A percentile compares a stretch with the other conserved stretches of the same genome.
These are phyloP conservation scores for Masticophis lateralis DNA, from an alignment of 2,797 vertebrate genomes.

Conservation along the genomic window DNA sequence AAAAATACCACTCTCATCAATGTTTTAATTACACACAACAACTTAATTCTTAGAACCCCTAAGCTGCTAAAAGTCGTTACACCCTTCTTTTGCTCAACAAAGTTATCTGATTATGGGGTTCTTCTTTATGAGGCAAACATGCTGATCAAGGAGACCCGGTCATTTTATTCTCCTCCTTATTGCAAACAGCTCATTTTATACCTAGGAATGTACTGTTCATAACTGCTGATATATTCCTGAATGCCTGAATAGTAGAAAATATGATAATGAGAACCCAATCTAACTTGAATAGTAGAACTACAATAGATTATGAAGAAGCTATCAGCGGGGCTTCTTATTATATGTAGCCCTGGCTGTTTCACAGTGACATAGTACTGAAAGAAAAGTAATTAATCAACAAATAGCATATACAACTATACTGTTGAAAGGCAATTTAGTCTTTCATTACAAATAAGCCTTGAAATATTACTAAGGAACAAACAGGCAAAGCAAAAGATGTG, in stretches of 20 bases:
- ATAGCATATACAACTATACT: not conserved
- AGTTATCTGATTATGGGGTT: not conserved
- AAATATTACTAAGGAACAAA: not conserved
- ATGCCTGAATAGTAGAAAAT: not conserved
- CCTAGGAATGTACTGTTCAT: not conserved
- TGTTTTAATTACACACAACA: not conserved
- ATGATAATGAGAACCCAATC: not conserved
- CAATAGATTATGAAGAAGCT: not conserved
- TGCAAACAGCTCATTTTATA: not conserved
- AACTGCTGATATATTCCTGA: not conserved
- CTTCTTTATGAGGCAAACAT: not conserved
- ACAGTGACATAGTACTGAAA: not conserved
- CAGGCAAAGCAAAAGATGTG: not conserved
- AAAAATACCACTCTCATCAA: not conserved
- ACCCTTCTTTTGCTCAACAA: not conserved
- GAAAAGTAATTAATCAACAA: slow-evolving; percentile 3
- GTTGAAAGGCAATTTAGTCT: not conserved
- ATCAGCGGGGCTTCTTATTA: not conserved
- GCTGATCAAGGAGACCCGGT: not conserved
- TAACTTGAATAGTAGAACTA: not conserved
- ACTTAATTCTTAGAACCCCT: not conserved
- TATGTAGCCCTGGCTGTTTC: not conserved
- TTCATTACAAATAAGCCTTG: not conserved
- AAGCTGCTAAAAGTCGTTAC: not conserved
- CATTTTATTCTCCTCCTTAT: not conserved